Evolutionary conservation across 2,797 vertebrate species (phyloP), one percentile per base, ranked within the genome.

Genomic region (Echeneis naucrates): DNA sequence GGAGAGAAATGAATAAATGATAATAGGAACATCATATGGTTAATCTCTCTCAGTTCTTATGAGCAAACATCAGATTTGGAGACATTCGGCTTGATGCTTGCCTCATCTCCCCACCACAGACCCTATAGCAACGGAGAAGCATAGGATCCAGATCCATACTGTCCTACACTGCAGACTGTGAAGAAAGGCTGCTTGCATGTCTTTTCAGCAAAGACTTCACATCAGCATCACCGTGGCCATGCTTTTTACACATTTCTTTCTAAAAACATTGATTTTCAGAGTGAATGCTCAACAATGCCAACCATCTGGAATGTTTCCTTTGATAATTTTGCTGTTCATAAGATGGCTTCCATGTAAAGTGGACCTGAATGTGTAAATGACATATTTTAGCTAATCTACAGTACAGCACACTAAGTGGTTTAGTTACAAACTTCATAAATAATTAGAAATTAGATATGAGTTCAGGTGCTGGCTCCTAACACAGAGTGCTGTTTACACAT

Each of bases 51-150:
- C 37, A 14, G 8, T 32, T 62, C 56, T 26, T 24, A 57, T 40
- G 2, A 48, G 24, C 24, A 40, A 55, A 73, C 48, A 10, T 59
- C 21, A 44, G 5, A 51, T 45, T 56, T n/a, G 32, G 26, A 64
- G n/a, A 24, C 8, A 17, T 33, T 32, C 21, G n/a, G 33, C 27
- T 26, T 56, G 30, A 55, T 16, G 11, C 19, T 50, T 21, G 42
- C 23, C 23, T 45, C 16, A 17, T 24, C 4, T 2, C 14, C 9
- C 2, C n/a, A 61, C 9, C 27, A 35, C 33, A 14, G 8, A 32
- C 11, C 21, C n/a, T 26, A 2, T 37, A 13, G 12, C 19, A 21
- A 30, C 21, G 42, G 11, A 19, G 12, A 16, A 27, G 4, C 8
- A 5, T 27, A 13, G 9, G 8, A 32, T 6, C 11, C 16, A 12